Percentiles rank a stretch among this genome's conserved stretches.
Evolutionary conservation across 37 sponge, comb jelly and placozoan species (phyloP).

Genomic region (Cliona cf. orientalis): DNA sequence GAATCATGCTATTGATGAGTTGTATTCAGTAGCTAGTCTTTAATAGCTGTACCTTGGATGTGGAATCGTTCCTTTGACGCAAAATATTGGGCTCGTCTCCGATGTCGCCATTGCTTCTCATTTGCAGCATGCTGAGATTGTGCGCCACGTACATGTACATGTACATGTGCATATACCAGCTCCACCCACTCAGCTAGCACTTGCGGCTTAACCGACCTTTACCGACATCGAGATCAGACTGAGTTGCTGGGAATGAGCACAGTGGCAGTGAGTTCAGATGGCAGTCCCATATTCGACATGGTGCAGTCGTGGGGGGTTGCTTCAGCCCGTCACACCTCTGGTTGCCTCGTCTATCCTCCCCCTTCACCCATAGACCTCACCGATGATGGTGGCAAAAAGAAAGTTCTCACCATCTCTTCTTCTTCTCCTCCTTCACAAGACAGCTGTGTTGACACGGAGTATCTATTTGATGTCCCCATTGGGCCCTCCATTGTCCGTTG

Average conservation of each 20-base stretch:
- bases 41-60: neutral
- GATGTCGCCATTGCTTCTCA: too few relatives aligned
- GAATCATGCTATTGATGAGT: neutral
- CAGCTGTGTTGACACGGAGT: constrained; percentile 2
- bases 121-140: too few relatives aligned
- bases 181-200: neutral
- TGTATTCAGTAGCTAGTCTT: neutral
- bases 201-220: too few relatives aligned
- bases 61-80: neutral
- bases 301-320: constrained; percentile 75
- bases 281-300: constrained; percentile 5
- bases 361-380: neutral
- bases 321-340: constrained; percentile 70
- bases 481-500: constrained; percentile 54
- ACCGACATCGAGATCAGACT: too few relatives aligned
- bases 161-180: neutral
- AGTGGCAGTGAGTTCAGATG: neutral
- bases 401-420: too few relatives aligned
- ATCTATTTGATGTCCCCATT: constrained; percentile 52
- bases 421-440: neutral
- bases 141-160: neutral
- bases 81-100: neutral
- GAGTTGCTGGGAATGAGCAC: too few relatives aligned
- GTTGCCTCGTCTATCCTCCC: neutral
- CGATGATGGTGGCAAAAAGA: neutral